Conservation (phyloP, 2,113 vertebrate genomes). For the Mobula birostris region DNA sequence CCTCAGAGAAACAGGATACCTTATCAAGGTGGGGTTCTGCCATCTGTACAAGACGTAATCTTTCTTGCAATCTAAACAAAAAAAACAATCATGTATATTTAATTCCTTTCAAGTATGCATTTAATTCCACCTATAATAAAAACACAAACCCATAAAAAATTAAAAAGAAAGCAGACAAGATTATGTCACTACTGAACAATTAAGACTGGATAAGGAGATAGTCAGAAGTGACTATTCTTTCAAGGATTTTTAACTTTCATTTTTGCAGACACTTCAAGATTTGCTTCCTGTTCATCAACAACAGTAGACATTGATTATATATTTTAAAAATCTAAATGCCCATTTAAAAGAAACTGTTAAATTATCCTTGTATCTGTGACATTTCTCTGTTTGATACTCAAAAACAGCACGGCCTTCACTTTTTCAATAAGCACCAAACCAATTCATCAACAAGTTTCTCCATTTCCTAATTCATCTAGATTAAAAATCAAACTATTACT, state of each 20-base stretch:
- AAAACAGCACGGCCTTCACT: too few relatives aligned
- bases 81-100: neutral
- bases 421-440: too few relatives aligned
- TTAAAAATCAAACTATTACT: too few relatives aligned
- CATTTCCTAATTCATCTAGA: too few relatives aligned
- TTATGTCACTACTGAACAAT: neutral
- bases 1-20: slow-evolving; percentile 58
- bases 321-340: too few relatives aligned
- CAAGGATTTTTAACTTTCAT: neutral
- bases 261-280: too few relatives aligned
- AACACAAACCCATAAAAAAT: neutral
- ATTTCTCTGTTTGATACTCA: too few relatives aligned
- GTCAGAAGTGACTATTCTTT: neutral
- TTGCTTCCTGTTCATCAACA: too few relatives aligned
- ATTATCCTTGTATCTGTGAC: too few relatives aligned
- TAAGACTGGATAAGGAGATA: neutral
- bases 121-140: neutral
- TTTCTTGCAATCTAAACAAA: slow-evolving; percentile 73
- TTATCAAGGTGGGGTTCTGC: slow-evolving; percentile 80
- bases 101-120: neutral
- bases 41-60: slow-evolving; percentile 63
- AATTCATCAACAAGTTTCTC: too few relatives aligned
- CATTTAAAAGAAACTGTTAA: too few relatives aligned
- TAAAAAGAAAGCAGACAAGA: neutral
- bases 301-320: too few relatives aligned